Base-by-base conservation (phyloP, 1,140 invertebrate species). In the Solen grandis region DNA sequence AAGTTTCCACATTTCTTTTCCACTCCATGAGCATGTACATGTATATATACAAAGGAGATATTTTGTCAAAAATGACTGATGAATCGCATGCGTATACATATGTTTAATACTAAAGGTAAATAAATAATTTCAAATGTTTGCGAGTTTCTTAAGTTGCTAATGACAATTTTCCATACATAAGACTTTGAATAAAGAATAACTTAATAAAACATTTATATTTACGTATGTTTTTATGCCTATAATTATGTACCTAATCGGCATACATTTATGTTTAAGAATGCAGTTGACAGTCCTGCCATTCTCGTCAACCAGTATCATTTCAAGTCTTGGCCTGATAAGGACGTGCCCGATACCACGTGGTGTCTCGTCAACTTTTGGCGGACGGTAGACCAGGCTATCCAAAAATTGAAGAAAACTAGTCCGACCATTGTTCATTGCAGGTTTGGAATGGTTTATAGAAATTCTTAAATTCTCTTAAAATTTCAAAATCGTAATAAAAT, bases 271-370 rank as follows among this genome's bases (percentile, higher is more conserved):
- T 41, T 19, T 35, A 38, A 8, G 33, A 68, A 5, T 50, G 19
- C 46, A 27, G 33, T 19, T 75, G 93, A 90, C 87, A 90, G 73
- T 92, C 93, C 54, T 92, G 92, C 25, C 93, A 94, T 65, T 2
- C 19, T 13, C 8, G 50, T 66, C 5, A 52, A 25, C 10, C 65
- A 79, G 63, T 79, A 31, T 66, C 74, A 76, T 55, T 76, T 55
- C 46, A 76, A 2, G 29, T 29, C 74, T 5, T 76, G 74, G 74
- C 62, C 74, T 13, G 74, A 76, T 50, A 76, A 76, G 36, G 59
- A 63, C 36, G 74, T 66, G 16, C 74, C 74, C 22, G 74, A 76
- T 27, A 76, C 19, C 5, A 27, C 60, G 10, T 76, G 74, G 74
- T 65, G 38, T 22, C 74, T 76, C 22, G 74, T 76, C 22, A 36